Evolutionary conservation across 2,888 invertebrate species (phyloP).

Genomic region (Cheilosia impressa): DNA sequence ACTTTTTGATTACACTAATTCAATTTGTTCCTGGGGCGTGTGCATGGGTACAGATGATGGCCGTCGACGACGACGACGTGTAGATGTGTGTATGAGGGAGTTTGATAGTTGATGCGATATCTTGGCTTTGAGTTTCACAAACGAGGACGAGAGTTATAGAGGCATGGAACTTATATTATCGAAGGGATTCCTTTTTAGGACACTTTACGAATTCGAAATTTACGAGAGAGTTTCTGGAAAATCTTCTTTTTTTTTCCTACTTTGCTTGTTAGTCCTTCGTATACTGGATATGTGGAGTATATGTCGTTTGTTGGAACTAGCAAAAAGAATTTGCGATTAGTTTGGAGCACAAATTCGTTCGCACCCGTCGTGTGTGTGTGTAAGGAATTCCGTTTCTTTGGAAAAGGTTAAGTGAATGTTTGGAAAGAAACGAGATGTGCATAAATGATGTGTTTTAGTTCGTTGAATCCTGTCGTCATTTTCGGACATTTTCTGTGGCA

Average conservation of each 20-base stretch:
- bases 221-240: constrained; percentile 64
- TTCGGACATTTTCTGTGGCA: constrained; percentile 28
- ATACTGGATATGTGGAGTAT: background rate
- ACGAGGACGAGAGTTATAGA: constrained; percentile 13
- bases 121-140: constrained; percentile 46
- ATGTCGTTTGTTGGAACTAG: constrained; percentile 53
- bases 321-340: constrained; percentile 71
- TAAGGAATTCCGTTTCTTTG: constrained; percentile 37
- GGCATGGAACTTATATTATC: constrained; percentile 69
- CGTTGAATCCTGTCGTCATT: constrained; percentile 43
- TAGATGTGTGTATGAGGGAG: constrained; percentile 17
- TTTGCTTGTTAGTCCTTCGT: background rate
- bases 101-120: constrained; percentile 71
- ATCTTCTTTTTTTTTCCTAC: constrained; percentile 33
- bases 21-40: constrained; percentile 76
- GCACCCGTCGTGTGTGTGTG: constrained; percentile 7
- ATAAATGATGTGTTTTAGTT: constrained; percentile 68
- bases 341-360: constrained; percentile 44
- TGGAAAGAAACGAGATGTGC: constrained; percentile 66
- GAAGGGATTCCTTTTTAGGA: constrained; percentile 70
- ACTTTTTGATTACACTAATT: constrained; percentile 78
- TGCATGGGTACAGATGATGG: constrained; percentile 22
- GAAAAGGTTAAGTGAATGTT: constrained; percentile 70
- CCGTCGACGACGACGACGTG: constrained; percentile 2
- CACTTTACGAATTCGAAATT: constrained; percentile 73